phyloP scores from a whole-genome alignment of 2,113 vertebrate genomes.

The Marcusenius ussheri region DNA sequence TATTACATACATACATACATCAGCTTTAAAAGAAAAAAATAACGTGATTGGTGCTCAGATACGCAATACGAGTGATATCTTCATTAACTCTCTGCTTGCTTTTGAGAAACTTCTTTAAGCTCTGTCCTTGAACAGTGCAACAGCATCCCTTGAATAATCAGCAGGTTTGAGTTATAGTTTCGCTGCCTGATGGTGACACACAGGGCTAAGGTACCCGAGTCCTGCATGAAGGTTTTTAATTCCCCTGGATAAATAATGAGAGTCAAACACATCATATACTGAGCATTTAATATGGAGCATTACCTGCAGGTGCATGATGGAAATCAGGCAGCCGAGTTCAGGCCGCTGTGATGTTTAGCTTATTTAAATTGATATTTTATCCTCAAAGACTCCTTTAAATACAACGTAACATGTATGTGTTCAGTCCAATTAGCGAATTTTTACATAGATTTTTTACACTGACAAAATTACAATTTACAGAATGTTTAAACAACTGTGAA shows the following conservation, averaged over 20 bases:
- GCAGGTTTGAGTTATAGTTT: conserved; percentile 42
- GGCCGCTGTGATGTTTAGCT: not conserved
- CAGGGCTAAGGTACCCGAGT: conserved; percentile 30
- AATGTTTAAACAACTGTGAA: not conserved
- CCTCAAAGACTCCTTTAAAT: not conserved
- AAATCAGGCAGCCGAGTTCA: not conserved
- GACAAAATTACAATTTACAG: not conserved
- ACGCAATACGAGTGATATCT: not conserved
- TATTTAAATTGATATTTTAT: not conserved
- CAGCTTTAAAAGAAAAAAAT: not conserved
- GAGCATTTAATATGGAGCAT: conserved; percentile 17
- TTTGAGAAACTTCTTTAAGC: not conserved
- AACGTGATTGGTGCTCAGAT: not conserved
- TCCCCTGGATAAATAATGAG: conserved; percentile 32
- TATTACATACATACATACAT: not conserved
- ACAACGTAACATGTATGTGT: not conserved
- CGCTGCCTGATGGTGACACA: conserved; percentile 28
- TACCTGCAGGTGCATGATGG: not conserved
- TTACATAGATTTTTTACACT: not conserved
- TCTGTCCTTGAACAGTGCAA: conserved; percentile 39
- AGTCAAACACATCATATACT: conserved; percentile 5
- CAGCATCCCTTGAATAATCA: conserved; percentile 44
- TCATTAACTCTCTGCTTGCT: not conserved
- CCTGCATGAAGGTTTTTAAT: conserved; percentile 15
- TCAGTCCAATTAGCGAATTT: not conserved